Evolutionary conservation across 1,140 invertebrate genomes (phyloP).

Genomic region (Chironomus tepperi): DNA sequence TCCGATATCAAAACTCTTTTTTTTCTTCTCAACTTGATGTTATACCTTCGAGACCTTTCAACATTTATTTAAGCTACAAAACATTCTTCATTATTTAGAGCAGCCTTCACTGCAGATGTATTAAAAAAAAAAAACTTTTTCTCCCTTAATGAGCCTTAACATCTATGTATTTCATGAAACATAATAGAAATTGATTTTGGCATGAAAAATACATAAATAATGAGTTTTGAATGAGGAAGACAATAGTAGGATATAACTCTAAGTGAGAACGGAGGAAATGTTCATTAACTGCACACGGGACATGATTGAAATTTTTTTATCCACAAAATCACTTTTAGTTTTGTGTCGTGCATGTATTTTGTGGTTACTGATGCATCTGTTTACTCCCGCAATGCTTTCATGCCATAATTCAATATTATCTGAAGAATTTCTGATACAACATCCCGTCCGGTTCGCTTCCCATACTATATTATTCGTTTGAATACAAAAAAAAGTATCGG

Average conservation of each 20-base stretch:
- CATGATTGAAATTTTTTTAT: not conserved
- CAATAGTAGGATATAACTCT: not conserved
- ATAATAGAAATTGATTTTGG: slow-evolving; percentile 18
- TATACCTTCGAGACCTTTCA: too few species aligned
- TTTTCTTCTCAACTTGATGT: not conserved
- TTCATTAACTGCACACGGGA: slow-evolving; percentile 5
- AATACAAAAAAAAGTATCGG: not conserved
- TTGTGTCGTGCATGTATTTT: not conserved
- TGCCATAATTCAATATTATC: not conserved
- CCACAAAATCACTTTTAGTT: not conserved
- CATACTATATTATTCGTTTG: not conserved
- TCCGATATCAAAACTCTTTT: not conserved
- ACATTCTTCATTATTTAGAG: too few species aligned
- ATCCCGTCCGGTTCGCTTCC: too few species aligned
- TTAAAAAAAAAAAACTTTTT: too few species aligned
- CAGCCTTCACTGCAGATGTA: too few species aligned
- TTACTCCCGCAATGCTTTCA: not conserved
- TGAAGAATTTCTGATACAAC: not conserved
- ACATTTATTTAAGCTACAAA: too few species aligned
- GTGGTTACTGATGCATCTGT: slow-evolving; percentile 5
- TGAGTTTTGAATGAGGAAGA: not conserved
- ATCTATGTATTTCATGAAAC: slow-evolving; percentile 3
- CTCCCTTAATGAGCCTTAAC: not conserved
- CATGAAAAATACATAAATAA: slow-evolving; percentile 17
- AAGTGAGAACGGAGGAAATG: not conserved